Conservation (phyloP, 2,113 vertebrate genomes). For the Aleadryas rufinucha region DNA sequence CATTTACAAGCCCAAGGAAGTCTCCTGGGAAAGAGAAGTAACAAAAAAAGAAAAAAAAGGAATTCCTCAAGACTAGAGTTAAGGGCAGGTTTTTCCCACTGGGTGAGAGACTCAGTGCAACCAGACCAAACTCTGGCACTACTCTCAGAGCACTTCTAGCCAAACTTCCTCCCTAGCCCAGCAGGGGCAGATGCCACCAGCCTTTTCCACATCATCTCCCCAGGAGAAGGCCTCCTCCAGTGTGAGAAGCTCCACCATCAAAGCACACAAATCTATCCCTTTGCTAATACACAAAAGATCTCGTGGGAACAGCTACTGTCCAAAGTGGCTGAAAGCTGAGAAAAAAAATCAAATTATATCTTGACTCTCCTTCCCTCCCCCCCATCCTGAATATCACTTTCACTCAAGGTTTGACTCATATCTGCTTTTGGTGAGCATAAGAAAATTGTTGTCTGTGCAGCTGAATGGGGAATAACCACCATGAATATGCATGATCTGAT, state of each 20-base stretch:
- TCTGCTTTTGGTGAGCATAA: not conserved
- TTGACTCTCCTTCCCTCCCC: not conserved
- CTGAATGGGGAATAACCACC: not conserved
- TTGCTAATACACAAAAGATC: not conserved
- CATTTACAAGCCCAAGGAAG: not conserved
- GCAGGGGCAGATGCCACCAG: not conserved
- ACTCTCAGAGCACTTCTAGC: not conserved
- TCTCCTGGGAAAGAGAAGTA: not conserved
- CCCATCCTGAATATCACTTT: not conserved
- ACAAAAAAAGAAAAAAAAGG: not conserved
- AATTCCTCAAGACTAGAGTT: not conserved
- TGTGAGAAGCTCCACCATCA: not conserved
- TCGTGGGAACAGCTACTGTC: not conserved
- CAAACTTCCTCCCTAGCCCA: not conserved
- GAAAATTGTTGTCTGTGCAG: not conserved
- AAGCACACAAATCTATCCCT: not conserved
- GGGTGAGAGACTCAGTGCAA: not conserved
- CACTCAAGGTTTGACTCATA: not conserved
- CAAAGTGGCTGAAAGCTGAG: not conserved
- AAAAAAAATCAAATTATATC: not conserved
- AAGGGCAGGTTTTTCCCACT: constrained; percentile 4
- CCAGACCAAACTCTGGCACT: not conserved
- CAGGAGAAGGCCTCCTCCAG: not conserved
- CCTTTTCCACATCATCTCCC: not conserved
- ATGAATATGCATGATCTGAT: not conserved